Evolutionary conservation across 2,113 vertebrate genomes (phyloP).

Genomic region (Pipa parva): DNA sequence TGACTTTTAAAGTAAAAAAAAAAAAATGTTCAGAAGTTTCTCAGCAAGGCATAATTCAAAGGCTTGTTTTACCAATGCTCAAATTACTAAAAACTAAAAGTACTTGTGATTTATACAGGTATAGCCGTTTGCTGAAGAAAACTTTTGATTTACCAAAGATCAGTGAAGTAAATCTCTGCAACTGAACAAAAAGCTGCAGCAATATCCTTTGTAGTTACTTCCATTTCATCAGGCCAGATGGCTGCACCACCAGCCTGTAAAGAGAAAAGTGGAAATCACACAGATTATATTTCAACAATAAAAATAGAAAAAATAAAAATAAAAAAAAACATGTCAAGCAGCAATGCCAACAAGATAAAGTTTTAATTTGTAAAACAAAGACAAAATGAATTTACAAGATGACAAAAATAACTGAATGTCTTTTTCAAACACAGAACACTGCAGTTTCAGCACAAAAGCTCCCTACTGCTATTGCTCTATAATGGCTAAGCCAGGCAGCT

Average conservation of each 20-base stretch:
- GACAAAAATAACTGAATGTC: not conserved
- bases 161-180: conserved; percentile 74
- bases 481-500: not conserved
- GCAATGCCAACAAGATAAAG: not conserved
- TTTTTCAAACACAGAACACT: not conserved
- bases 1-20: not conserved
- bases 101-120: conserved; percentile 21
- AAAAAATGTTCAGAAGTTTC: not conserved
- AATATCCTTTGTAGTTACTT: conserved; percentile 60
- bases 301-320: too few species aligned
- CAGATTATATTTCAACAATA: not conserved
- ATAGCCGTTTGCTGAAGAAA: not conserved
- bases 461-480: not conserved
- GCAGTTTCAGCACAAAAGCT: not conserved
- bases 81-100: conserved; percentile 15
- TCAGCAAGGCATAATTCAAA: conserved; percentile 5
- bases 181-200: conserved; percentile 71
- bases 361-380: not conserved
- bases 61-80: conserved; percentile 10
- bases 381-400: not conserved
- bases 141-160: conserved; percentile 66
- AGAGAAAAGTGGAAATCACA: not conserved
- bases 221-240: conserved; percentile 44
- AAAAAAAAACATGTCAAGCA: not conserved
- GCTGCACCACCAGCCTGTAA: conserved; percentile 17